Conservation (phyloP, 2,797 vertebrate genomes). For the Pteronotus mesoamericanus region DNA sequence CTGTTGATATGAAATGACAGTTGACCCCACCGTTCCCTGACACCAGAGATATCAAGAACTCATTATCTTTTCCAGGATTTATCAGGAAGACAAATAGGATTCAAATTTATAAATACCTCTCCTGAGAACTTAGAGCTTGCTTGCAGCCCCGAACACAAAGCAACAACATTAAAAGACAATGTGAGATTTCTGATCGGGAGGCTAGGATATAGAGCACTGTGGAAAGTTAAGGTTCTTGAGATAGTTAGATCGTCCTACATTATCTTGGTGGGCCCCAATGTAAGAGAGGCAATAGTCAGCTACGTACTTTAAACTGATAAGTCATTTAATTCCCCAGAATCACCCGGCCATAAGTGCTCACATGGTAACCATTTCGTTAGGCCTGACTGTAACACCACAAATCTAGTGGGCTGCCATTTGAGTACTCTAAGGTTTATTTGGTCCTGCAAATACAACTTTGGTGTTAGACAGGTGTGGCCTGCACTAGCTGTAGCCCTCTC, state of each 20-base stretch:
- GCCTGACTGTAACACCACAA: background rate
- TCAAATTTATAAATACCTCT: constrained; percentile 2
- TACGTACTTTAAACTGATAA: background rate
- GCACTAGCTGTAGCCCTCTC: background rate
- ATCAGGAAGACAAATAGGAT: background rate
- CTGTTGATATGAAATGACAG: background rate
- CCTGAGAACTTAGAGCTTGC: background rate
- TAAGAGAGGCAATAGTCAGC: background rate
- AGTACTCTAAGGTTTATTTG: background rate
- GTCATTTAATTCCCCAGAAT: background rate
- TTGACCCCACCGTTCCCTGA: background rate
- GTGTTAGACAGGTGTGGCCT: background rate
- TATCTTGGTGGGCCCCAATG: too few relatives aligned
- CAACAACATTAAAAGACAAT: background rate
- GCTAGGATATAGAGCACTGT: background rate
- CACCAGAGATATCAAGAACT: background rate
- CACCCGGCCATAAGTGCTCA: background rate
- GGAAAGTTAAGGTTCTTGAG: background rate
- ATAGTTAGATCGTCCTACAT: too few relatives aligned
- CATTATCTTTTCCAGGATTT: background rate
- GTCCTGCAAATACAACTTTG: background rate
- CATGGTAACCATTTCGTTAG: background rate
- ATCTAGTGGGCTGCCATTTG: background rate
- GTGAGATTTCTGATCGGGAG: background rate
- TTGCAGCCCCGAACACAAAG: background rate